These are phyloP conservation scores for Characodon lateralis DNA, from an alignment of 2,797 vertebrate genomes.

Conservation along the genomic window DNA sequence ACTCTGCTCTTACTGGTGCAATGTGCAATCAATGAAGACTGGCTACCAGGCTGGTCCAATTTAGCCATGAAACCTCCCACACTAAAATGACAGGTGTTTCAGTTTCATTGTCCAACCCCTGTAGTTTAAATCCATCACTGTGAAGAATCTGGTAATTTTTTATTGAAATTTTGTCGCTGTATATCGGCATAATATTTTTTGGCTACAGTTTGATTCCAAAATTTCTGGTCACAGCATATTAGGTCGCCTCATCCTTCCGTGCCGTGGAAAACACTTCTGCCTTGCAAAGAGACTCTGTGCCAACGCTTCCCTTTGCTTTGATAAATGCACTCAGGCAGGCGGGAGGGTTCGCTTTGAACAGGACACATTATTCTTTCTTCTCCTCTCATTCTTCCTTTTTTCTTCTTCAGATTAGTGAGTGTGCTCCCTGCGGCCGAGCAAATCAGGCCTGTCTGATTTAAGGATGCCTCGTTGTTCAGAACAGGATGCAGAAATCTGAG, in stretches of 20 bases:
- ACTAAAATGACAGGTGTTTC: too few relatives aligned
- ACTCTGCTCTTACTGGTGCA: too few relatives aligned
- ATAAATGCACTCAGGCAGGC: conserved; percentile 58
- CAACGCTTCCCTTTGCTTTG: conserved; percentile 42
- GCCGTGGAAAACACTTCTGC: conserved; percentile 30
- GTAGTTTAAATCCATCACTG: neutral
- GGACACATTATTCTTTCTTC: conserved; percentile 52
- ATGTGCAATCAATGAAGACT: too few relatives aligned
- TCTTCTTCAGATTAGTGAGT: conserved; percentile 39
- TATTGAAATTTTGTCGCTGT: neutral
- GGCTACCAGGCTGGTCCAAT: too few relatives aligned
- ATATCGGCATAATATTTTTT: conserved; percentile 2
- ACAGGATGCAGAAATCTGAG: conserved; percentile 24
- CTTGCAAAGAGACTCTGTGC: conserved; percentile 28
- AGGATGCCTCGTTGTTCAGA: conserved; percentile 35
- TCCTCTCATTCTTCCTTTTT: conserved; percentile 20
- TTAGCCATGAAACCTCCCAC: too few relatives aligned
- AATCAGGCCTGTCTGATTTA: conserved; percentile 34
- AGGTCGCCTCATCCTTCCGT: conserved; percentile 5
- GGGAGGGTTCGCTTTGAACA: conserved; percentile 44
- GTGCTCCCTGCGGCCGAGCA: conserved; percentile 25
- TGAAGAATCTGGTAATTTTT: neutral
- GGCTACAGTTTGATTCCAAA: neutral
- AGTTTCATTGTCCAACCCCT: too few relatives aligned
- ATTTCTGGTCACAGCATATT: neutral